Percentiles rank a stretch among this genome's conserved stretches.
Evolutionary conservation across 2,113 vertebrate species (phyloP).

Genomic region (Proterorhinus semilunaris): DNA sequence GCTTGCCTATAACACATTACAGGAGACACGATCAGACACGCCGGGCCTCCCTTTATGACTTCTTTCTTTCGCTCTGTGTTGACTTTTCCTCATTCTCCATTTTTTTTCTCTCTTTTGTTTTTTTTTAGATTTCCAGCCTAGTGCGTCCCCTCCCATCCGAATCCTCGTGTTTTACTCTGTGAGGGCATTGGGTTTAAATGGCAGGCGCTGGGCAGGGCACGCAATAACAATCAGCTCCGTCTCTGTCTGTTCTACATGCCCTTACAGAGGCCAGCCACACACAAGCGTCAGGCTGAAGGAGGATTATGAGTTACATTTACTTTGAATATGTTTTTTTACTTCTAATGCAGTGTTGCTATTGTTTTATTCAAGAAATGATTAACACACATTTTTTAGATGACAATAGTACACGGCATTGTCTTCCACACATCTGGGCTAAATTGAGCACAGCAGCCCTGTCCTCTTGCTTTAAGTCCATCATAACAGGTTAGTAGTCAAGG

Average conservation of each 20-base stretch:
- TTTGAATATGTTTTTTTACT: too few species aligned
- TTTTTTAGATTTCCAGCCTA: conserved; percentile 41
- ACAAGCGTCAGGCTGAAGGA: too few species aligned
- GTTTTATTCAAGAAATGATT: too few species aligned
- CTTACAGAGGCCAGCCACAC: conserved; percentile 28
- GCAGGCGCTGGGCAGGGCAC: conserved; percentile 58
- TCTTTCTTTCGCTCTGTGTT: conserved; percentile 34
- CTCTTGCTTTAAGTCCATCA: conserved; percentile 41
- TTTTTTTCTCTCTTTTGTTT: conserved; percentile 32
- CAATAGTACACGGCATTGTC: too few species aligned
- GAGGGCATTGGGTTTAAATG: conserved; percentile 67
- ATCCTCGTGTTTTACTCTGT: conserved; percentile 46
- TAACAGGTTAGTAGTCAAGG: conserved; percentile 38
- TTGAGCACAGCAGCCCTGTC: conserved; percentile 40
- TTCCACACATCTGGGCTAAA: conserved; percentile 25
- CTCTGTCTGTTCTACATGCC: conserved; percentile 24
- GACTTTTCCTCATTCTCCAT: conserved; percentile 32
- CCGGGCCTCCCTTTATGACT: conserved; percentile 18
- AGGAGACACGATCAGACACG: conserved; percentile 68
- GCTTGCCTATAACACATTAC: conserved; percentile 66
- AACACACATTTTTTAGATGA: too few species aligned
- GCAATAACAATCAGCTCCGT: conserved; percentile 50
- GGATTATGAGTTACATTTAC: too few species aligned
- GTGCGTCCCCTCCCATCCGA: conserved; percentile 34
- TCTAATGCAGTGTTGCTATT: too few species aligned